phyloP scores from a whole-genome alignment of 2,888 invertebrate species.

The Atethmia centrago region DNA sequence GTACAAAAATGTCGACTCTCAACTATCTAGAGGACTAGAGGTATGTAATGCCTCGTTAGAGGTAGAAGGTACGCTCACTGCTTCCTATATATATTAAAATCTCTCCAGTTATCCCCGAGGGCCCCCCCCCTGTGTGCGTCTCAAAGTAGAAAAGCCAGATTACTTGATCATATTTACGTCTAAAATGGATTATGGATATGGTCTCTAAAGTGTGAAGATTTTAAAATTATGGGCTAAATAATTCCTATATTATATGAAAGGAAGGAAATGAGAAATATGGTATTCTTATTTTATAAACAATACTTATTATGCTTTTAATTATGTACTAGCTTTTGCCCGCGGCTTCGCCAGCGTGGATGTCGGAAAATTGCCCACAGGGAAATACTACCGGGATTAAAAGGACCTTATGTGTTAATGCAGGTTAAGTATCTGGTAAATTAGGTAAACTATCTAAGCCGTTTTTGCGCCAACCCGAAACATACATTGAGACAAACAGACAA shows the following conservation, averaged over 20 bases:
- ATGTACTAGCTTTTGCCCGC: too few species aligned
- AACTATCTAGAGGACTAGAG: not conserved
- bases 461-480: too few species aligned
- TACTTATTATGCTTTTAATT: not conserved
- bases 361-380: too few species aligned
- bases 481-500: too few species aligned
- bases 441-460: too few species aligned
- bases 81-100: slow-evolving; percentile 63
- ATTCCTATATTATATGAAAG: not conserved
- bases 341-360: too few species aligned
- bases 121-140: slow-evolving; percentile 49
- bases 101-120: slow-evolving; percentile 64
- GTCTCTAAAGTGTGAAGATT: not conserved
- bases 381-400: too few species aligned
- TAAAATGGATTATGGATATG: not conserved
- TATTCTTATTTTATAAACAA: not conserved
- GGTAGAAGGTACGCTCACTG: slow-evolving; percentile 58
- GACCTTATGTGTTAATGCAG: too few species aligned
- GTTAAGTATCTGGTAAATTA: too few species aligned
- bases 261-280: not conserved
- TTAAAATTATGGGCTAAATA: not conserved
- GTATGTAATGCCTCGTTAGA: slow-evolving; percentile 59
- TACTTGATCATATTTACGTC: not conserved
- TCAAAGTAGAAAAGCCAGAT: slow-evolving; percentile 31
- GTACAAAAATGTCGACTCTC: not conserved